These are phyloP conservation scores for Aphelinus certus DNA, from an alignment of 1,140 invertebrate species.

Conservation along the genomic window DNA sequence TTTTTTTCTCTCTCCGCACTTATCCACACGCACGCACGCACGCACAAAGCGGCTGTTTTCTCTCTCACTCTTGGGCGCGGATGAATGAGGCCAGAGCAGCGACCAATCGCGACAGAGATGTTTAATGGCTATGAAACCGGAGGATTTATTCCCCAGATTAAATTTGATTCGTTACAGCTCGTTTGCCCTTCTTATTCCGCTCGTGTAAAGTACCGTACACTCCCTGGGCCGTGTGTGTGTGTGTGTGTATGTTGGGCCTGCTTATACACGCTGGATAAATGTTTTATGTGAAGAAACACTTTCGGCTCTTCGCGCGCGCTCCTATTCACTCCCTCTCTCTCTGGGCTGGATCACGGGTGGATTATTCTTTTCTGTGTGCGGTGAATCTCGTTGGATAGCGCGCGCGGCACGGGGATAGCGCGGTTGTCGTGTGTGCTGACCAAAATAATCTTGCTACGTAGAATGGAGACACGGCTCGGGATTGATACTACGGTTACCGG, in stretches of 20 bases:
- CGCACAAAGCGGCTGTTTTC: too few relatives aligned
- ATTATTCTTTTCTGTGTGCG: too few relatives aligned
- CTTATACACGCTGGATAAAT: not conserved
- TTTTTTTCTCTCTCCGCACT: conserved; percentile 28
- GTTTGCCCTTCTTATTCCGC: conserved; percentile 21
- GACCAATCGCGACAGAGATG: conserved; percentile 18
- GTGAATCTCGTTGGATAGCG: too few relatives aligned
- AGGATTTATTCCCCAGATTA: conserved; percentile 22
- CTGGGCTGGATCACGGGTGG: too few relatives aligned
- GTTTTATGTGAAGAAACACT: too few relatives aligned
- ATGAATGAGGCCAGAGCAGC: not conserved
- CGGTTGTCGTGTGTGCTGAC: too few relatives aligned
- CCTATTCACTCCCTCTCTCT: too few relatives aligned
- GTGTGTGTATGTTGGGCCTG: not conserved
- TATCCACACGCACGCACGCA: conserved; percentile 31
- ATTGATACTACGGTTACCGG: too few relatives aligned
- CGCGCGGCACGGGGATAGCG: too few relatives aligned
- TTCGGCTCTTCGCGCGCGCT: too few relatives aligned
- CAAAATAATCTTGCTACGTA: too few relatives aligned
- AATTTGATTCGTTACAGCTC: conserved; percentile 32
- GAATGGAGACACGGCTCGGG: too few relatives aligned
- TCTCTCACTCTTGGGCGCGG: not conserved
- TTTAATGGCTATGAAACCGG: conserved; percentile 20
- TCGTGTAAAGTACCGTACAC: not conserved
- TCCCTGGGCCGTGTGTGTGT: not conserved